Base-by-base conservation (phyloP, 2,113 vertebrate species). In the Percina caprodes region DNA sequence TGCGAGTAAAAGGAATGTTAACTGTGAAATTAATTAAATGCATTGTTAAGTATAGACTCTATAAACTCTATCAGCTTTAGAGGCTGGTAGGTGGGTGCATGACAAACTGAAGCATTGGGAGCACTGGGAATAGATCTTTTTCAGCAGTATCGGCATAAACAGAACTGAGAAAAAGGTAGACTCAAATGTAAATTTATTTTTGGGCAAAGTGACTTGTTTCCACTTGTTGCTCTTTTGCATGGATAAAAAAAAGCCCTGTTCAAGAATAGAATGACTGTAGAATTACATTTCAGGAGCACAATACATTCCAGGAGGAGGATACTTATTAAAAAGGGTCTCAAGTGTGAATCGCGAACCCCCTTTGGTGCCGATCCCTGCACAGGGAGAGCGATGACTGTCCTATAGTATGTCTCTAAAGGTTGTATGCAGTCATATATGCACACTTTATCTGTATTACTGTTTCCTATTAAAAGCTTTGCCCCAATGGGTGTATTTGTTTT, bases 401-500 rank as follows among this genome's bases (percentile, higher is more conserved):
- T 91, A 11, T 63, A 77, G 83, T 52, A 65, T 62, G 82, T 82
- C 85, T 78, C 87, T 24, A 33, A 69, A 83, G 86, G 76, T 87
- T 72, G 65, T 7, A n/a, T 24, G 49, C 87, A 89, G 80, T n/a
- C n/a, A n/a, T n/a, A n/a, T n/a, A n/a, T 42, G 63, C 70, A 61
- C 75, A 39, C 52, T 81, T 67, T 76, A 71, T 88, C 85, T 75
- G 78, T 63, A 81, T 86, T 66, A 81, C 45, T 54, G 79, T 86
- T 86, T 86, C 78, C 16, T 83, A 75, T 80, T 85, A 87, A 71
- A 60, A 16, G 42, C 62, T 6, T 46, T 14, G 11, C 73, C 79
- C 89, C 13, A 45, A 8, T 26, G 80, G 72, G 72, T 51, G 56
- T 82, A 73, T 92, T 93, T 93, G 88, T 93, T 91, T 85, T 89